phyloP scores from a whole-genome alignment of 2,797 vertebrate genomes.

The Lepidocolaptes lacrymiger region DNA sequence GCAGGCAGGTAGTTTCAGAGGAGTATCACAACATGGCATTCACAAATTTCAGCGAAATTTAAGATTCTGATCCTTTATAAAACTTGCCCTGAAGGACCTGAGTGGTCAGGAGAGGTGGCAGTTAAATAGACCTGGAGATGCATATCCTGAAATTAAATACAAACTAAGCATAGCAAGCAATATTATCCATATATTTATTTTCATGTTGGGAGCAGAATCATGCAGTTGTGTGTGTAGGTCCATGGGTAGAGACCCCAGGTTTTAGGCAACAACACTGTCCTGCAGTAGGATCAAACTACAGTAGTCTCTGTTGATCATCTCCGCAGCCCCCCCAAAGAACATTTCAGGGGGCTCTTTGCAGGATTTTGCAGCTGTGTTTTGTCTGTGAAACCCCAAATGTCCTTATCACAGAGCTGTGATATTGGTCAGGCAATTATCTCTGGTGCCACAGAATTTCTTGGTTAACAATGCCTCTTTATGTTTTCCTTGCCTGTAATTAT shows the following conservation, averaged over 20 bases:
- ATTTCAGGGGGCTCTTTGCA: neutral
- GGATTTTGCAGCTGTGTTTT: neutral
- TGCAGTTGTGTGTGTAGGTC: neutral
- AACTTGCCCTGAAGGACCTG: neutral
- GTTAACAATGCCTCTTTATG: neutral
- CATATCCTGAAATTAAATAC: neutral
- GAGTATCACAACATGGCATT: neutral
- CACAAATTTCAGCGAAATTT: neutral
- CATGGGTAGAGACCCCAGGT: neutral
- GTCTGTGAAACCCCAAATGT: neutral
- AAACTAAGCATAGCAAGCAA: neutral
- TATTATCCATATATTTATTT: neutral
- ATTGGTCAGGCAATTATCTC: neutral
- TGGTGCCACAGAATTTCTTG: neutral
- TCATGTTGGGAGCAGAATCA: neutral
- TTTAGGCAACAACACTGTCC: neutral
- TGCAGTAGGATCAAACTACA: neutral
- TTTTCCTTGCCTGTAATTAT: neutral
- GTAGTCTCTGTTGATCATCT: neutral
- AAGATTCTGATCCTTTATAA: neutral
- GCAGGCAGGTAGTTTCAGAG: neutral
- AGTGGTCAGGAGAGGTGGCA: neutral
- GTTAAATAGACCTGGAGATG: neutral
- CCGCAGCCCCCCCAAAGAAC: neutral
- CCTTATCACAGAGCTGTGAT: neutral